These are phyloP conservation scores for Pseudorhombus dupliciocellatus DNA, from an alignment of 2,113 vertebrate species.

Conservation along the genomic window DNA sequence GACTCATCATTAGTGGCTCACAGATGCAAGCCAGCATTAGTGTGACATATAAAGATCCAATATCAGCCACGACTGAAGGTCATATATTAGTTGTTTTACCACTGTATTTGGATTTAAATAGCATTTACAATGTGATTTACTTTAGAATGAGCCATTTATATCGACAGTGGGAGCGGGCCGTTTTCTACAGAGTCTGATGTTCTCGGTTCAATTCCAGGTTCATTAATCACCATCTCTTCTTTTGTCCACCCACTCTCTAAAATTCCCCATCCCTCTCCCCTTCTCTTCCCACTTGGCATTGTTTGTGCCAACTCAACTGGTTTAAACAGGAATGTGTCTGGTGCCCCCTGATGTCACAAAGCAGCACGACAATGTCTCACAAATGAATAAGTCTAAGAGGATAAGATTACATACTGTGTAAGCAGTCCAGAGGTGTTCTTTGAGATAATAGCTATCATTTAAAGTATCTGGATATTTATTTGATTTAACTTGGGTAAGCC, in stretches of 20 bases:
- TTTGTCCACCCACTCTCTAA: slow-evolving; percentile 50
- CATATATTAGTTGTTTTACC: slow-evolving; percentile 35
- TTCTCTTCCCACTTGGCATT: slow-evolving; percentile 1
- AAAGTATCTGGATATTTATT: not conserved
- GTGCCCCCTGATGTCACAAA: slow-evolving; percentile 62
- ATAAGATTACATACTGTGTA: not conserved
- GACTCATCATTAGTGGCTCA: slow-evolving; percentile 68
- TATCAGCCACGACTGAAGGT: slow-evolving; percentile 15
- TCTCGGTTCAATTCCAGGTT: slow-evolving; percentile 28
- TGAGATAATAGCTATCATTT: not conserved
- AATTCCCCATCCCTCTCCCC: not conserved
- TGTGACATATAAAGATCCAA: not conserved
- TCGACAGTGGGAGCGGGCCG: too few relatives aligned
- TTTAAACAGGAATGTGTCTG: slow-evolving; percentile 41
- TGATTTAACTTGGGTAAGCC: not conserved
- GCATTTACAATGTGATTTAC: slow-evolving; percentile 7
- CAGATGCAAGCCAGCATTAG: slow-evolving; percentile 32
- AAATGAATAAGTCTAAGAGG: not conserved
- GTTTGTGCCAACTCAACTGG: slow-evolving; percentile 16
- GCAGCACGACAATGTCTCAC: slow-evolving; percentile 31
- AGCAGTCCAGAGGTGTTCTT: not conserved
- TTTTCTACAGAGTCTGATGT: not conserved
- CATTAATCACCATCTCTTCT: slow-evolving; percentile 58
- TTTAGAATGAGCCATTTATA: too few relatives aligned
- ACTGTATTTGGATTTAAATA: slow-evolving; percentile 11